Conservation (phyloP, 2,888 invertebrate species). For the Tetranychus piercei region DNA sequence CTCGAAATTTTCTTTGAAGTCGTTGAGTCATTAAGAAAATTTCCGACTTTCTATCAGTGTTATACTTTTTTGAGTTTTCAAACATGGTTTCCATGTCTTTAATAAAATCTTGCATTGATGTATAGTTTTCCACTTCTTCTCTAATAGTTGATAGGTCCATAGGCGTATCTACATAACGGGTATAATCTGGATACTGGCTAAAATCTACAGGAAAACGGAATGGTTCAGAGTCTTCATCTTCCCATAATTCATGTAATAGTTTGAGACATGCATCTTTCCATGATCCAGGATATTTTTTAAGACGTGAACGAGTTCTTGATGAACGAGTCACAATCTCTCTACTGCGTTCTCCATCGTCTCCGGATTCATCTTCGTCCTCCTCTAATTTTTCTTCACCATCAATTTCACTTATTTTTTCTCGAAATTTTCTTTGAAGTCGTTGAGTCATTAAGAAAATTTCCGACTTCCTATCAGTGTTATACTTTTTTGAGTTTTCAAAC, state of each 20-base stretch:
- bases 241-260: constrained; percentile 52
- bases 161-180: constrained; percentile 55
- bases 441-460: constrained; percentile 75
- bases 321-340: constrained; percentile 73
- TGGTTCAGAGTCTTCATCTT: constrained; percentile 61
- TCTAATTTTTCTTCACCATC: too few relatives aligned
- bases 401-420: background rate
- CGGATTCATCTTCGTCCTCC: constrained; percentile 70
- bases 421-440: constrained; percentile 46
- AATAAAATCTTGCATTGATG: constrained; percentile 53
- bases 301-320: constrained; percentile 39
- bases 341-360: constrained; percentile 75
- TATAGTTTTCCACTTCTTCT: constrained; percentile 51
- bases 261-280: constrained; percentile 44
- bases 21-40: constrained; percentile 83
- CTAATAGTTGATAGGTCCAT: constrained; percentile 57
- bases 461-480: constrained; percentile 55
- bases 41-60: constrained; percentile 49
- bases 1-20: constrained; percentile 42
- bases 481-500: constrained; percentile 70
- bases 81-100: constrained; percentile 72
- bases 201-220: constrained; percentile 55
- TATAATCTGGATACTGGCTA: constrained; percentile 64
- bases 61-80: constrained; percentile 68
- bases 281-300: constrained; percentile 22